Base-by-base conservation (phyloP, 2,113 vertebrate genomes). In the Gymnarchus niloticus region DNA sequence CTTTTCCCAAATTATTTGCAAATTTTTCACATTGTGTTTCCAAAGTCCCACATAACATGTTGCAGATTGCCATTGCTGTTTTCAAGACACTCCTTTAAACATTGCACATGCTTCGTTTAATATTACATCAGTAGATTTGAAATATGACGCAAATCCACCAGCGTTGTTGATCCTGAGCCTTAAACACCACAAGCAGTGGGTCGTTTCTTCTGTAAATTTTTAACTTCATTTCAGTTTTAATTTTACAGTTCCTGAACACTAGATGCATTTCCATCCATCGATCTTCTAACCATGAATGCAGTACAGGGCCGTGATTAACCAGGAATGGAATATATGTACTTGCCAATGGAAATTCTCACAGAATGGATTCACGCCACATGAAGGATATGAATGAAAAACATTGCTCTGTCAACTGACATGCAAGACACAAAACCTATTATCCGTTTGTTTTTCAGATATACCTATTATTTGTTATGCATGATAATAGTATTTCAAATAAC, bases 401-500 rank as follows among this genome's bases (percentile, higher is more conserved):
- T 37, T 33, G 37, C 6, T 3, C 33, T 69, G 28, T 3, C 28
- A 69, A 14, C 61, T 41, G 61, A 3, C 61, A 69, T 69, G 33
- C 61, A 37, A 69, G 19, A 19, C 33, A 73, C 65, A 73, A 6
- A 65, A 33, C 28, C 65, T 73, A 2, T 73, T 19, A 73, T 73
- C 17, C 65, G 12, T 69, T n/a, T 46, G 37, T 41, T 21, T 78
- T 78, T n/a, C 3, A 7, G 6, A 44, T 78, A 28, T 69, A 9
- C 61, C 1, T 69, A 37, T 69, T 37, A 46, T 10, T n/a, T 23
- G 9, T 78, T n/a, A 48, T 48, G 44, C 41, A 48, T 78, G 44
- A 78, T 48, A n/a, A 78, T 78, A 78, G 44, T n/a, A 78, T 78
- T 78, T 78, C 76, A 78, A 78, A 78, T 37, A 78, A 6, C 3